Evolutionary conservation across 2,113 vertebrate species (phyloP).

Genomic region (Bufo bufo): DNA sequence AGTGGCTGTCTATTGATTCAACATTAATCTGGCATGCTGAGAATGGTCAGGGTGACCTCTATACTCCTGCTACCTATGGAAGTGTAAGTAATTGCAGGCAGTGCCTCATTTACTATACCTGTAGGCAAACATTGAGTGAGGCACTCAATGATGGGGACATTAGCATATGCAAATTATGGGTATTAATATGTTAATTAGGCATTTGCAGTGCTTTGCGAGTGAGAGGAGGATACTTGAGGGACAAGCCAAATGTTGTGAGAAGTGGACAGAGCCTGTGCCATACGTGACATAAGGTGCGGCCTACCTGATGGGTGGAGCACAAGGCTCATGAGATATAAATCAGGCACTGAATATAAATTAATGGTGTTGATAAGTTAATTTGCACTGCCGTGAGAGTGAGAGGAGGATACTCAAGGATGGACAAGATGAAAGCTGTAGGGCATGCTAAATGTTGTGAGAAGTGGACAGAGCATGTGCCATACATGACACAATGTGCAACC

Average conservation of each 20-base stretch:
- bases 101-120: not conserved
- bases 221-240: not conserved
- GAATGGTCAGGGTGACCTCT: not conserved
- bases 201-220: not conserved
- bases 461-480: not conserved
- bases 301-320: too few species aligned
- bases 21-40: not conserved
- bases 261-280: not conserved
- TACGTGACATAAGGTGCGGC: too few species aligned
- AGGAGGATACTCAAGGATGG: not conserved
- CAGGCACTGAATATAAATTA: not conserved
- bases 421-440: not conserved
- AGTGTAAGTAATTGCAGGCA: not conserved
- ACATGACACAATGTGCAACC: too few species aligned
- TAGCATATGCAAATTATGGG: not conserved
- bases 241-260: not conserved
- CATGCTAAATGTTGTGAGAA: not conserved
- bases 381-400: not conserved
- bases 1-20: conserved; percentile 39
- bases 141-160: not conserved
- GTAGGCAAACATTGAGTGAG: not conserved
- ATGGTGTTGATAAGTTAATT: too few species aligned
- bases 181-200: not conserved
- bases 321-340: too few species aligned
- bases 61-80: accelerated